Evolutionary conservation across 2,888 invertebrate genomes (phyloP), one percentile per base, ranked within the genome.

Genomic region (Brenthis ino): DNA sequence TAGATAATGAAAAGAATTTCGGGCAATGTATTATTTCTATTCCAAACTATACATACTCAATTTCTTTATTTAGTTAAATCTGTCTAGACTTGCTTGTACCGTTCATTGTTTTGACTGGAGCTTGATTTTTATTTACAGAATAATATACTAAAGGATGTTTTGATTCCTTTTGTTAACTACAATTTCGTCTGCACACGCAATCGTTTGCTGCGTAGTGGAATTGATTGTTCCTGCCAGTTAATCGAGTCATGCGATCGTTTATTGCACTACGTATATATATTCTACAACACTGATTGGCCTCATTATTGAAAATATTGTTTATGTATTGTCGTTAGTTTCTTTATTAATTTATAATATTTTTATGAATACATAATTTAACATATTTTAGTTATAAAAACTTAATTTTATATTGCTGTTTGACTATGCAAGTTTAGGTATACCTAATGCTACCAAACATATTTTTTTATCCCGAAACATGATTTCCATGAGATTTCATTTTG

Each of bases 201-300:
- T 64, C 75, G 78, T 82, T 80, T 79, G 73, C 72, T 74, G 77
- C 76, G 79, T 74, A 78, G 76, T 67, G 77, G 73, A 80, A 79
- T 76, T 76, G 79, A 85, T 84, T 82, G 82, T 77, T 74, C 81
- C 79, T 79, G 67, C 78, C 79, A 76, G 78, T 76, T 73, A 74
- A 78, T 79, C 77, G 76, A 77, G 66, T 57, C 60, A 67, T 66
- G 64, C 76, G 75, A 79, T 78, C 77, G 76, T 81, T 82, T 79
- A 77, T 79, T 79, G 51, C 51, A 16, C 51, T 54, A 63, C 20
- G 11, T 43, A 43, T 1, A 14, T 53, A 16, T 53, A 53, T 16
- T n/a, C 16, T 16, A 53, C 16, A 6, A 16, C n/a, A 8, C 16
- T 16, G 51, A 16, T 8, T n/a, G n/a, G 16, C 8, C 51, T 16